Evolutionary conservation across 2,113 vertebrate genomes (phyloP).

Genomic region (Paraplagusia blochii): DNA sequence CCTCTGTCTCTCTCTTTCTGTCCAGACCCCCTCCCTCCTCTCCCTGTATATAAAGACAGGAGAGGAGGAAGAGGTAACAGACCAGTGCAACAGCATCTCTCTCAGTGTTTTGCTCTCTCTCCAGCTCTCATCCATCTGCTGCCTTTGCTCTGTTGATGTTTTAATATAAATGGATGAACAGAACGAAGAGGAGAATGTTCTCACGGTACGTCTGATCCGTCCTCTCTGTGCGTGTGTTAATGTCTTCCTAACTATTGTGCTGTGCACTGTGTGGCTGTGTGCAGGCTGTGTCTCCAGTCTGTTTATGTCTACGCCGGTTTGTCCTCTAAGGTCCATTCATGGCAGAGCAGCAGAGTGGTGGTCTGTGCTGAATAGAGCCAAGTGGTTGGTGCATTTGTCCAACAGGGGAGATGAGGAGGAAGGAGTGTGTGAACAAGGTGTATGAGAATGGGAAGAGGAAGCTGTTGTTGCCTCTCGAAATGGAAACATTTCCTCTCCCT

Average conservation of each 20-base stretch:
- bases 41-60: slow-evolving; percentile 65
- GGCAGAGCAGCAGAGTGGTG: not conserved
- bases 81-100: slow-evolving; percentile 46
- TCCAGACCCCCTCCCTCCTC: not conserved
- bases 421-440: not conserved
- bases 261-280: slow-evolving; percentile 19
- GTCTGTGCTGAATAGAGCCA: slow-evolving; percentile 31
- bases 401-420: slow-evolving; percentile 14
- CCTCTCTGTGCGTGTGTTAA: slow-evolving; percentile 16
- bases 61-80: slow-evolving; percentile 53
- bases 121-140: slow-evolving; percentile 20
- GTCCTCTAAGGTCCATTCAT: slow-evolving; percentile 19
- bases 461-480: slow-evolving; percentile 35
- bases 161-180: slow-evolving; percentile 67
- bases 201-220: slow-evolving; percentile 62
- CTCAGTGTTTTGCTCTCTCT: slow-evolving; percentile 25
- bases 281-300: slow-evolving; percentile 15
- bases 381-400: slow-evolving; percentile 24
- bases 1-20: slow-evolving; percentile 25
- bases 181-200: slow-evolving; percentile 62
- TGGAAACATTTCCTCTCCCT: slow-evolving; percentile 20
- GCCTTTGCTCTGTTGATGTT: slow-evolving; percentile 48
- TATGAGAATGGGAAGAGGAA: not conserved
- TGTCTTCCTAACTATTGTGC: slow-evolving; percentile 3
- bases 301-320: slow-evolving; percentile 30